Evolutionary conservation across 1,140 invertebrate genomes (phyloP).

Genomic region (Agrypnia vestita): DNA sequence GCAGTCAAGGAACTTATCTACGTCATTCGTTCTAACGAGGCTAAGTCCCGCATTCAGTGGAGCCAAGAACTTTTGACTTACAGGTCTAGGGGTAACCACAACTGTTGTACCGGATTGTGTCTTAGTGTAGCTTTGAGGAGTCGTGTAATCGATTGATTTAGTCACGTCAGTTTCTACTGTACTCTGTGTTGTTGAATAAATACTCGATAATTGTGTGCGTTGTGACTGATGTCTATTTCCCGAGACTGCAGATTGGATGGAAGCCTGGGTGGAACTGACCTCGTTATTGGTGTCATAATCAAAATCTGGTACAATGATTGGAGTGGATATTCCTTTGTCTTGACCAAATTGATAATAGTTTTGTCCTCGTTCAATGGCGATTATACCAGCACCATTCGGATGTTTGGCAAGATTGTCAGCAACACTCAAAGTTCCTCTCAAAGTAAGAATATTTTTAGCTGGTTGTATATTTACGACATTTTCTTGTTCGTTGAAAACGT

Average conservation of each 20-base stretch:
- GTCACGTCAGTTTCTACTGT: conserved; percentile 55
- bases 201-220: not conserved
- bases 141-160: conserved; percentile 12
- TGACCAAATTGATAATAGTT: conserved; percentile 12
- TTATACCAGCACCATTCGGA: conserved; percentile 55
- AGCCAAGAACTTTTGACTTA: conserved; percentile 66
- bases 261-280: conserved; percentile 42
- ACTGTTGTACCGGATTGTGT: conserved; percentile 64
- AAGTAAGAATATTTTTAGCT: conserved; percentile 34
- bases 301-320: conserved; percentile 67
- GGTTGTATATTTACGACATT: conserved; percentile 43
- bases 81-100: conserved; percentile 64
- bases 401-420: conserved; percentile 44
- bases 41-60: conserved; percentile 66
- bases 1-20: conserved; percentile 53
- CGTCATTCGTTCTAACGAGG: conserved; percentile 62
- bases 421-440: conserved; percentile 48
- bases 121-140: conserved; percentile 54
- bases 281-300: conserved; percentile 49
- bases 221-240: not conserved
- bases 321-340: conserved; percentile 41
- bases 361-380: conserved; percentile 51
- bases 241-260: conserved; percentile 26
- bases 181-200: conserved; percentile 60
- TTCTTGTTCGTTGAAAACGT: conserved; percentile 28